A percentile compares a stretch with the other conserved stretches of the same genome.
These are phyloP conservation scores for Spongilla lacustris DNA, from an alignment of 37 sponge, comb jelly and placozoan species.

Conservation along the genomic window DNA sequence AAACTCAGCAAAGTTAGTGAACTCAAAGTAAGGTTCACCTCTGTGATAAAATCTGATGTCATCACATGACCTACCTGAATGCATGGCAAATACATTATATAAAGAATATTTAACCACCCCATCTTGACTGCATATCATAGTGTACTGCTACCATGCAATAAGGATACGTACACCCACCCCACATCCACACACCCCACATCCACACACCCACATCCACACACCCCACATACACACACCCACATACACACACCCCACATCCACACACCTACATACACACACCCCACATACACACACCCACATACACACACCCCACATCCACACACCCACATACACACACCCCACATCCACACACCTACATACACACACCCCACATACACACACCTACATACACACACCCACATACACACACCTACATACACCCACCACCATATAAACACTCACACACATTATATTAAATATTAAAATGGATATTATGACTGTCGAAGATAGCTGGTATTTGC, in stretches of 20 bases:
- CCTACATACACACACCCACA: constrained; percentile 3
- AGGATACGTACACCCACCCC: background rate
- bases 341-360: background rate
- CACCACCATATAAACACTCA: constrained; percentile 1
- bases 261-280: background rate
- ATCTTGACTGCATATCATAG: too few relatives aligned
- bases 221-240: constrained; percentile 1
- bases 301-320: background rate
- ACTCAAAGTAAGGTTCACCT: constrained; percentile 71
- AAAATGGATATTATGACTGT: too few relatives aligned
- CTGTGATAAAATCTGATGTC: constrained; percentile 63
- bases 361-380: constrained; percentile 11
- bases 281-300: background rate
- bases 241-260: constrained; percentile 68
- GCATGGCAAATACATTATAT: constrained; percentile 18
- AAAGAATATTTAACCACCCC: too few relatives aligned
- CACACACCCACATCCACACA: constrained; percentile 35
- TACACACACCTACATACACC: constrained; percentile 28
- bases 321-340: background rate
- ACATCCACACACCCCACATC: constrained; percentile 24
- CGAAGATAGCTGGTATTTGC: too few relatives aligned
- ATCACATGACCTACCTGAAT: background rate
- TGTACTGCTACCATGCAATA: too few relatives aligned
- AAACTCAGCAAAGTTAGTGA: constrained; percentile 72
- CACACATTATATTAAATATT: too few relatives aligned